Evolutionary conservation across 2,888 invertebrate species (phyloP), one percentile per base, ranked within the genome.

Genomic region (Platycheirus rosarum): DNA sequence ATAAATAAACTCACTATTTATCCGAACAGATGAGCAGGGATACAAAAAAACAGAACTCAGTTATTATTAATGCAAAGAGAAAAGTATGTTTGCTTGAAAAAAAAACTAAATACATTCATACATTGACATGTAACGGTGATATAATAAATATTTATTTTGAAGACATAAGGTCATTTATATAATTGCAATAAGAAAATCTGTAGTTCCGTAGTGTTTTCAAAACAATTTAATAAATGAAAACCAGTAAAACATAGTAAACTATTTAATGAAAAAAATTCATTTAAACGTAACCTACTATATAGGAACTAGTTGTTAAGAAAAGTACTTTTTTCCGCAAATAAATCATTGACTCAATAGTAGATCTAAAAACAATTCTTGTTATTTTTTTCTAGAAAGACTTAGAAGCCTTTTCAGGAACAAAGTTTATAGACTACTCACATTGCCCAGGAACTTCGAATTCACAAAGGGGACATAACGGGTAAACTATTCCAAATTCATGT

Each of bases 121-220:
- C 49, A 65, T 65, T 66, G 49, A 57, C 16, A 68, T 71, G 68
- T 79, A 74, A 79, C 55, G 69, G 79, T 79, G 79, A 74, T 79
- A 79, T 46, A 48, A 57, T 63, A 49, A 23, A 63, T 40, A 40
- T 26, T 55, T 75, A 74, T 57, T 69, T 74, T 74, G n/a, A 63
- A 44, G 57, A 57, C n/a, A 63, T 35, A 74, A 69, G 44, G 32
- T 63, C 18, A 66, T 63, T 62, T 68, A 44, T 26, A 13, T 37
- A 18, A 55, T 40, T 55, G 35, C 49, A 75, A 75, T 16, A 49
- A 49, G 14, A 2, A 42, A 29, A 32, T 70, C 63, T 20, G 44
- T 74, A 69, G 55, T 40, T 57, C 48, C 32, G 69, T 79, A 63
- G 79, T 44, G 49, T 57, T 79, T 49, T 65, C 37, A 60, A 74